Percentiles rank a stretch among this genome's conserved stretches.
These are phyloP conservation scores for Struthidea cinerea DNA, from an alignment of 2,113 vertebrate species.

Conservation along the genomic window DNA sequence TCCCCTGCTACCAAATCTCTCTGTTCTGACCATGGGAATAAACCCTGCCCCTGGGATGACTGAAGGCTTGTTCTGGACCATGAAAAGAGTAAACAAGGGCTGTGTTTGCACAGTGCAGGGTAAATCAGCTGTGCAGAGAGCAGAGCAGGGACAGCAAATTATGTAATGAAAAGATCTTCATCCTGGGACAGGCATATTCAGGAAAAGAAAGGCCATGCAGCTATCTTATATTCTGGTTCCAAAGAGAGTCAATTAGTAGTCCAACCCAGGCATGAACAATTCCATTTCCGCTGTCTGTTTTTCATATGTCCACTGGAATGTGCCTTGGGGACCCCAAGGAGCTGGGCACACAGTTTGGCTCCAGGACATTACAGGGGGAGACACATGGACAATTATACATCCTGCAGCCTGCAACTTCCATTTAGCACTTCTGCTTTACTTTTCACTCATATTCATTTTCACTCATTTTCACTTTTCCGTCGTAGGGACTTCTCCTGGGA, in stretches of 20 bases:
- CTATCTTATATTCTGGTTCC: neutral
- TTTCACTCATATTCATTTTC: neutral
- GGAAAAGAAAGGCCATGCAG: neutral
- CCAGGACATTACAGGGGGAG: neutral
- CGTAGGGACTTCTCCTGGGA: neutral
- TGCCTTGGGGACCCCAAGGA: neutral
- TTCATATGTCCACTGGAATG: neutral
- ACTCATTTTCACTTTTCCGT: neutral
- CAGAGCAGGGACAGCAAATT: neutral
- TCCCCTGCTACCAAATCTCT: neutral
- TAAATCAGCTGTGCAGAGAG: conserved; percentile 5
- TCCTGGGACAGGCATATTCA: neutral
- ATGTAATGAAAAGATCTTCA: neutral
- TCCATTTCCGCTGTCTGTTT: neutral
- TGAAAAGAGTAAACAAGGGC: neutral
- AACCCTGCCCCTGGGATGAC: neutral
- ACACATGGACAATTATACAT: neutral
- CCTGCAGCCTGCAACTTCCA: neutral
- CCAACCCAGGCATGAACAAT: neutral
- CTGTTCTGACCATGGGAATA: neutral
- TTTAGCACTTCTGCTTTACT: neutral
- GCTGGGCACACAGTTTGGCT: neutral
- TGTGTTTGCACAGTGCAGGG: neutral
- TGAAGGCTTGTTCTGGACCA: neutral
- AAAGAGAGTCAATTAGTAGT: conserved; percentile 11